These are phyloP conservation scores for Erinaceus europaeus DNA, from an alignment of 2,113 vertebrate genomes.

Conservation along the genomic window DNA sequence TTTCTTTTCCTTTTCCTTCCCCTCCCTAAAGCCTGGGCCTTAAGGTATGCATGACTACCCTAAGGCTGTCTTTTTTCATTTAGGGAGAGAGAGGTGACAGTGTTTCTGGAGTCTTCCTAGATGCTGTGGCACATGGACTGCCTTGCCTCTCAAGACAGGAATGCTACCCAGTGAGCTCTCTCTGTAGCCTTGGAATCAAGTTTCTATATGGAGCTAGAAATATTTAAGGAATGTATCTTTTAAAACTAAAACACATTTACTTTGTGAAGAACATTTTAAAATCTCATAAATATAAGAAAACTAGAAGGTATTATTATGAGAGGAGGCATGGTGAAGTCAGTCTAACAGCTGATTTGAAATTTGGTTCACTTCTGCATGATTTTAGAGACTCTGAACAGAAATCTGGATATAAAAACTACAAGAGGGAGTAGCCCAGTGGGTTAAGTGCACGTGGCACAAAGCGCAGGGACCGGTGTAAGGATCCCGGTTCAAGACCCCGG, in stretches of 20 bases:
- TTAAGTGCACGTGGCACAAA: no score
- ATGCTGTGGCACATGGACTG: neutral
- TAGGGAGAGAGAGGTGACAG: no score
- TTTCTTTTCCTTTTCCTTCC: no score
- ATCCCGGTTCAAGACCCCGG: no score
- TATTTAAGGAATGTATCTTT: neutral
- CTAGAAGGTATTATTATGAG: no score
- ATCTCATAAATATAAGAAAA: conserved; percentile 17
- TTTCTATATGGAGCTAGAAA: neutral
- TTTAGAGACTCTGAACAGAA: neutral
- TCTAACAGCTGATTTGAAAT: conserved; percentile 6
- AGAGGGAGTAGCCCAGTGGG: no score
- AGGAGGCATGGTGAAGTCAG: neutral
- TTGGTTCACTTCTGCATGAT: neutral
- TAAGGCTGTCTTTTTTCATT: no score
- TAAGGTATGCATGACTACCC: no score
- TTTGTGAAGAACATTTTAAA: conserved; percentile 13
- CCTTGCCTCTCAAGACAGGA: neutral
- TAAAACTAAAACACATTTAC: conserved; percentile 12
- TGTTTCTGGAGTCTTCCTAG: no score
- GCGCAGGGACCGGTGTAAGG: no score
- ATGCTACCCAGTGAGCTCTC: neutral
- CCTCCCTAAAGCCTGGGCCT: no score
- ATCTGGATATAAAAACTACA: neutral
- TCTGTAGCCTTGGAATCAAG: neutral